phyloP scores from a whole-genome alignment of 2,113 vertebrate genomes.

The Indri indri region DNA sequence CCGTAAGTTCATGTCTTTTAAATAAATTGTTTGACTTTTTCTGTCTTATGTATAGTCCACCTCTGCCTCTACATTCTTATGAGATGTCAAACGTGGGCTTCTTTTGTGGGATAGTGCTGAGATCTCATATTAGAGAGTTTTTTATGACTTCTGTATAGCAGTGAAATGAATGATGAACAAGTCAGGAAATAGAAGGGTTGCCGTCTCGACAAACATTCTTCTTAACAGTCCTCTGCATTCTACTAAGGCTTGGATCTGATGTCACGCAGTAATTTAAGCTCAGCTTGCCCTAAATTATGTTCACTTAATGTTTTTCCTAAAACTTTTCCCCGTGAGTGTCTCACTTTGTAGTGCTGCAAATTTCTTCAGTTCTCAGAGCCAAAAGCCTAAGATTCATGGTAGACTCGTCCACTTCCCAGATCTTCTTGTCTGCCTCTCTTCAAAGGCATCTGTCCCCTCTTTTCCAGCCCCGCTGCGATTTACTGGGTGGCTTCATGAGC shows the following conservation, averaged over 20 bases:
- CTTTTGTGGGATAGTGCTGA: background rate
- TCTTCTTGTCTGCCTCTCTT: background rate
- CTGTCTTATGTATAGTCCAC: background rate
- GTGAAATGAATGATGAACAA: slow-evolving; percentile 12
- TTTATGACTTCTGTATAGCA: background rate
- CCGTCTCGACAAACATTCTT: background rate
- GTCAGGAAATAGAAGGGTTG: background rate
- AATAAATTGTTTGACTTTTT: background rate
- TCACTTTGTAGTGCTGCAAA: background rate
- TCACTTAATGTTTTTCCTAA: background rate
- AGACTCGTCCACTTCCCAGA: background rate
- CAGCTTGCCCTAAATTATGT: background rate
- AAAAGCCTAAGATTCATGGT: background rate
- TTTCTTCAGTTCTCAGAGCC: background rate
- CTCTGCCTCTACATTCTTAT: background rate
- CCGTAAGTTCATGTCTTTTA: background rate
- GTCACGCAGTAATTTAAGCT: background rate
- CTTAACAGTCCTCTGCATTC: background rate
- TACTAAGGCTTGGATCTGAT: background rate
- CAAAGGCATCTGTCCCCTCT: background rate
- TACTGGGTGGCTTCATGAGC: background rate
- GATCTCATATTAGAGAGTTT: background rate
- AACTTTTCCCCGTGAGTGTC: background rate
- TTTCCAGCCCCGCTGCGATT: background rate
- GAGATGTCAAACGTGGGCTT: background rate